A percentile compares a stretch with the other conserved stretches of the same genome.
These are phyloP conservation scores for Calypte anna DNA, from an alignment of 2,113 vertebrate genomes.

Conservation along the genomic window DNA sequence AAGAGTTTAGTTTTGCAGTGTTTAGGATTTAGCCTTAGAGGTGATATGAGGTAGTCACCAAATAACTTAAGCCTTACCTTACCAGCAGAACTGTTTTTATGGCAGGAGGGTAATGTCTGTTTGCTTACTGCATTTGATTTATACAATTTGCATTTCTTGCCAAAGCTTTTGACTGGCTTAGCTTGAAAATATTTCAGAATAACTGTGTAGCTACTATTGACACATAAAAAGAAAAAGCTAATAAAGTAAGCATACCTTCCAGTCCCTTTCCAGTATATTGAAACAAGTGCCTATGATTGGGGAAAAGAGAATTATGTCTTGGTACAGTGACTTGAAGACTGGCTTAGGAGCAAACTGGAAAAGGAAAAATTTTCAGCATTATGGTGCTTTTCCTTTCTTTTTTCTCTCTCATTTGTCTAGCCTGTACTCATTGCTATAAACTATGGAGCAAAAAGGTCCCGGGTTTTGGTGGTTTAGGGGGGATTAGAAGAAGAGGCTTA, in stretches of 20 bases:
- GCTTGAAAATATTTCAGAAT: neutral
- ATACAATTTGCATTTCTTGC: neutral
- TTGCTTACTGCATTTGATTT: neutral
- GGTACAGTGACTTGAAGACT: neutral
- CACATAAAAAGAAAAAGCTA: neutral
- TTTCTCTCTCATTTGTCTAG: neutral
- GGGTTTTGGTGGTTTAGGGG: neutral
- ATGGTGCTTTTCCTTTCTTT: neutral
- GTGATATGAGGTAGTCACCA: neutral
- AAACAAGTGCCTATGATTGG: neutral
- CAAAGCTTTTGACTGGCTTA: neutral
- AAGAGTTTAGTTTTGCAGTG: neutral
- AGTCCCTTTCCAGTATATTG: neutral
- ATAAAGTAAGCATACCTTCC: neutral
- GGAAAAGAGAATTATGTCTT: neutral
- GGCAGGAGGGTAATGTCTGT: neutral
- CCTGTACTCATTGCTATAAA: neutral
- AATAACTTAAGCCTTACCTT: neutral
- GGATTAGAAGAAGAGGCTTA: neutral
- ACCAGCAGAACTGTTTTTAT: neutral
- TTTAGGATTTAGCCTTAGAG: neutral
- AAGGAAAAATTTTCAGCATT: neutral
- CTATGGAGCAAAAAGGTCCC: neutral
- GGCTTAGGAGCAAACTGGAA: neutral
- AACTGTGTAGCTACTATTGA: neutral